These are phyloP conservation scores for Hyppa rectilinea DNA, from an alignment of 2,888 invertebrate genomes.

Conservation along the genomic window DNA sequence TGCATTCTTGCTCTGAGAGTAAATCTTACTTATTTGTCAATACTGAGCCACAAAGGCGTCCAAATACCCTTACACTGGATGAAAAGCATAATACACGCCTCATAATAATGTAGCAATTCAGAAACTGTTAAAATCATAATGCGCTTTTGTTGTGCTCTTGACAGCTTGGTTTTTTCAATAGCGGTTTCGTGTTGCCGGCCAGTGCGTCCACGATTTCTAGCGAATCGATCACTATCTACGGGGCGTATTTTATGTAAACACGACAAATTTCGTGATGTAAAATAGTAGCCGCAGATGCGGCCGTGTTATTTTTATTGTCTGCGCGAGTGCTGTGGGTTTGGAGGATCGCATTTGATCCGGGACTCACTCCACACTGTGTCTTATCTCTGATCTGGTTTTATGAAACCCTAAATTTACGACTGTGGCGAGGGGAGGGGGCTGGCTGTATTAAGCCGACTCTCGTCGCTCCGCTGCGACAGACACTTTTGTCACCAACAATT, in stretches of 20 bases:
- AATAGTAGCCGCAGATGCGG: conserved; percentile 88
- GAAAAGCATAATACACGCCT: conserved; percentile 89
- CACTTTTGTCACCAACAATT: conserved; percentile 89
- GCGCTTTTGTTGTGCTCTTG: conserved; percentile 87
- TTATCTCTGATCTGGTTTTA: conserved; percentile 91
- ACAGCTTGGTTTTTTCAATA: conserved; percentile 82
- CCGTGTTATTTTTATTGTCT: conserved; percentile 89
- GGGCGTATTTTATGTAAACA: conserved; percentile 89
- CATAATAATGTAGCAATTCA: conserved; percentile 89
- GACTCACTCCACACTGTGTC: conserved; percentile 89
- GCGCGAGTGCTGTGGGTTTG: conserved; percentile 77
- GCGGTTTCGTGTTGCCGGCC: conserved; percentile 82
- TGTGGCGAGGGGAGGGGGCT: conserved; percentile 88
- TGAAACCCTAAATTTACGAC: conserved; percentile 91
- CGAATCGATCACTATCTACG: conserved; percentile 87
- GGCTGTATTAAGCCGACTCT: conserved; percentile 88
- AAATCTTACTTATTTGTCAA: conserved; percentile 91
- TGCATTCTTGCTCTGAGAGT: conserved; percentile 86
- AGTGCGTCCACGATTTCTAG: conserved; percentile 81
- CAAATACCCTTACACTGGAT: conserved; percentile 89
- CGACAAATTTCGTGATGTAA: conserved; percentile 86
- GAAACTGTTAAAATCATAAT: conserved; percentile 90
- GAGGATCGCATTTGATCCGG: conserved; percentile 90
- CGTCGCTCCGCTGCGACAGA: conserved; percentile 85
- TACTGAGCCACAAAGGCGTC: conserved; percentile 89